Percentiles rank a stretch among this genome's conserved stretches.
These are phyloP conservation scores for Rhingia campestris DNA, from an alignment of 2,888 invertebrate genomes.

Conservation along the genomic window DNA sequence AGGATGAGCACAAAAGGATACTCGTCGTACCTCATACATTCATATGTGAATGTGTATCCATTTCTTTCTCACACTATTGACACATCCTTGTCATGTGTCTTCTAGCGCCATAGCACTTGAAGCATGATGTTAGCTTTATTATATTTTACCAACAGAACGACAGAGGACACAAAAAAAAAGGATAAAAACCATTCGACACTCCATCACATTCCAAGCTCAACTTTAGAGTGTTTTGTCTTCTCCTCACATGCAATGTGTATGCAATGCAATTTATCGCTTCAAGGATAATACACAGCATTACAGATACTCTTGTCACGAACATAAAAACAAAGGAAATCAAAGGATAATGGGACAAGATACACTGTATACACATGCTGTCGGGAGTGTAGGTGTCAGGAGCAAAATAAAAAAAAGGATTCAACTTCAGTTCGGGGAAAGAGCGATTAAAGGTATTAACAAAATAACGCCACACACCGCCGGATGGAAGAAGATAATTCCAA, in stretches of 20 bases:
- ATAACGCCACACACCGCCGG: slow-evolving; percentile 28
- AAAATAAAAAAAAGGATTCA: slow-evolving; percentile 34
- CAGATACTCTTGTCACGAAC: slow-evolving; percentile 61
- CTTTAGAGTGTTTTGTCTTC: slow-evolving; percentile 49
- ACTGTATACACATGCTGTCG: not conserved
- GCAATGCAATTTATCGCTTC: slow-evolving; percentile 70
- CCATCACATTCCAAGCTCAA: slow-evolving; percentile 57
- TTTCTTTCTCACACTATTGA: slow-evolving; percentile 61
- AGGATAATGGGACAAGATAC: slow-evolving; percentile 57
- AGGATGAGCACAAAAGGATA: slow-evolving; percentile 43
- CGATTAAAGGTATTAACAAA: slow-evolving; percentile 64
- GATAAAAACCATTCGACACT: slow-evolving; percentile 25
- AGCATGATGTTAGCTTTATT: slow-evolving; percentile 74
- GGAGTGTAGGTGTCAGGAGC: not conserved
- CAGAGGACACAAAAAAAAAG: slow-evolving; percentile 15
- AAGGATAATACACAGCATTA: slow-evolving; percentile 68
- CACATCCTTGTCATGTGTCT: slow-evolving; percentile 68
- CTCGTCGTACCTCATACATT: not conserved
- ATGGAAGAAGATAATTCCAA: slow-evolving; percentile 43
- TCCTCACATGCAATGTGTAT: slow-evolving; percentile 48
- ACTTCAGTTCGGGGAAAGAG: slow-evolving; percentile 54
- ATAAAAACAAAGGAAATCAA: slow-evolving; percentile 66
- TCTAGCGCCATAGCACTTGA: slow-evolving; percentile 65
- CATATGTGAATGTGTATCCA: not conserved
- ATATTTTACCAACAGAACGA: slow-evolving; percentile 66